phyloP scores from a whole-genome alignment of 2,113 vertebrate species.

The Gasterosteus nipponicus region DNA sequence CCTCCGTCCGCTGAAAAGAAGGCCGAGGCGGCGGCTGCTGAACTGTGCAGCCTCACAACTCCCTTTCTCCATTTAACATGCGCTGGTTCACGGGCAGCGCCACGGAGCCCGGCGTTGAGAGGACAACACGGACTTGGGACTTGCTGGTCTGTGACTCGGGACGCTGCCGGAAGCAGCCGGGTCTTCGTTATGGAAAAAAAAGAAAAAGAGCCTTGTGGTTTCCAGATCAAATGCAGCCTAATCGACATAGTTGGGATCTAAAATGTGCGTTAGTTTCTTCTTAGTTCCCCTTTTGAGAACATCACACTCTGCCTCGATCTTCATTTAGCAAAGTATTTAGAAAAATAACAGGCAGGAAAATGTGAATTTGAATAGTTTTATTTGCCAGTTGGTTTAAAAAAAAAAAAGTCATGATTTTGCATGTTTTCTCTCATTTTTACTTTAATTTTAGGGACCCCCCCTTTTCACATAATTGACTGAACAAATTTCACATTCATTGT shows the following conservation, averaged over 20 bases:
- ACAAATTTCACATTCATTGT: slow-evolving; percentile 16
- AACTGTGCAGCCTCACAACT: slow-evolving; percentile 39
- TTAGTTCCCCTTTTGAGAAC: slow-evolving; percentile 11
- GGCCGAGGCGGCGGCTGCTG: slow-evolving; percentile 28
- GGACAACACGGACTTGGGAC: slow-evolving; percentile 50
- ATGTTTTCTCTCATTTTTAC: slow-evolving; percentile 41
- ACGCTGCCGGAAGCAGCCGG: slow-evolving; percentile 52
- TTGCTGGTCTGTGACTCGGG: slow-evolving; percentile 69
- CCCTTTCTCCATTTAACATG: slow-evolving; percentile 38
- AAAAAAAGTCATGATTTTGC: slow-evolving; percentile 29
- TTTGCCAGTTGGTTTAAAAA: slow-evolving; percentile 22
- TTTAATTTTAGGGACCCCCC: slow-evolving; percentile 28
- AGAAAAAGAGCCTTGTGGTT: slow-evolving; percentile 14
- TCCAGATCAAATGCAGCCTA: slow-evolving; percentile 30
- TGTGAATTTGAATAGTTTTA: slow-evolving; percentile 16
- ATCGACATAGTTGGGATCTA: slow-evolving; percentile 27
- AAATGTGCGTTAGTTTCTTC: slow-evolving; percentile 45
- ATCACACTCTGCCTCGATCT: slow-evolving; percentile 25
- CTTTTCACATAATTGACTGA: slow-evolving; percentile 16
- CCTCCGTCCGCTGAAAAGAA: slow-evolving; percentile 17
- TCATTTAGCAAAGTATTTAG: slow-evolving; percentile 32
- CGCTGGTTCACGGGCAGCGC: slow-evolving; percentile 34
- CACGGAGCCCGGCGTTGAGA: slow-evolving; percentile 18
- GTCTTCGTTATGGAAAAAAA: slow-evolving; percentile 24
- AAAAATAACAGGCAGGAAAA: slow-evolving; percentile 12